Evolutionary conservation across 2,797 vertebrate species (phyloP), one percentile per base, ranked within the genome.

Genomic region (Mormyrops boulengeri): DNA sequence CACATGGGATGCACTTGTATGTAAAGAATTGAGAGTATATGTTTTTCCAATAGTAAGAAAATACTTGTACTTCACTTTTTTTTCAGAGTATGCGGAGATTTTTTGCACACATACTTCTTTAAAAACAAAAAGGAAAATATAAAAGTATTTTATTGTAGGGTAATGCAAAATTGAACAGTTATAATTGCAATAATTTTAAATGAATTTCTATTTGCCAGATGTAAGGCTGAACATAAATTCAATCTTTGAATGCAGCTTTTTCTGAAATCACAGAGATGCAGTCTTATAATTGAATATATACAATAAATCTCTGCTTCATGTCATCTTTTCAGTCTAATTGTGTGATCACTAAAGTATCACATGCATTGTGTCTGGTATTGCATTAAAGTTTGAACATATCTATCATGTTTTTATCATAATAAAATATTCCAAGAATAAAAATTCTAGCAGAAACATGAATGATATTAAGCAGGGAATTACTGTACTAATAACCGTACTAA

Each of bases 41-140:
- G 17, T 49, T 60, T 88, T 41, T 52, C 4, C 73, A 91, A 44
- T 9, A 87, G 38, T 47, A 89, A 69, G 19, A 41, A 89, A 89
- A 41, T 7, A 87, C 62, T 77, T 62, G 14, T 19, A 60, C n/a
- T 55, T 69, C 6, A 8, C 26, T 85, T 50, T 26, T 73, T 1
- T 85, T 91, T 38, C 2, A 82, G 19, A n/a, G 8, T 84, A 47
- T 49, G 19, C 77, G 17, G n/a, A 44, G 69, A 84, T 19, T 84
- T n/a, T 49, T 47, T 84, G 80, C 80, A 84, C 38, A 84, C 0
- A 84, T 38, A 34, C 14, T 82, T 84, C 38, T 84, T 49, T 66
- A 66, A 66, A 66, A 66, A 34, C 30, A n/a, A 66, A 66, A 66
- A 30, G 3, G 30, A 30, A 11, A 30, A 66, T 30, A 34, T 66